Percentiles rank a stretch among this genome's conserved stretches.
These are phyloP conservation scores for Corythornis vintsioides DNA, from an alignment of 2,113 vertebrate genomes.

Conservation along the genomic window DNA sequence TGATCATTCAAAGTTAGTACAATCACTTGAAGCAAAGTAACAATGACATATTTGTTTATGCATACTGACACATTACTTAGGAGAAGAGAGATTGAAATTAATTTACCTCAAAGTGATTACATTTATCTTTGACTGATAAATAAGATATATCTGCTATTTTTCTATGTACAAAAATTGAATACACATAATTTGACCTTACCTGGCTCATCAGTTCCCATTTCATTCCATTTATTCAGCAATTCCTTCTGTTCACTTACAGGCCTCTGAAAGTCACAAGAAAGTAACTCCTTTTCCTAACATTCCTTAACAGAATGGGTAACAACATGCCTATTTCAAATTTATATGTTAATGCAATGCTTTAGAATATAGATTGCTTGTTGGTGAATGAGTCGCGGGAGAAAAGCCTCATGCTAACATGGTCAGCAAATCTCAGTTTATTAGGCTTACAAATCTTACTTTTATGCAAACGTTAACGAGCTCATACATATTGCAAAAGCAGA, in stretches of 20 bases:
- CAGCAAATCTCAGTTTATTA: too few relatives aligned
- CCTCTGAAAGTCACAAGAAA: constrained; percentile 78
- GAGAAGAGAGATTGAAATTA: neutral
- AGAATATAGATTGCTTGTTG: neutral
- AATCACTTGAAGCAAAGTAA: neutral
- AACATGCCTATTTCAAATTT: neutral
- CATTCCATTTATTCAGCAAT: constrained; percentile 95
- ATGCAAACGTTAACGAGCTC: too few relatives aligned
- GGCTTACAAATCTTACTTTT: too few relatives aligned
- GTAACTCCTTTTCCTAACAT: neutral
- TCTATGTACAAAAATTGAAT: neutral
- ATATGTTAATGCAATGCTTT: neutral
- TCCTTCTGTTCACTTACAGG: constrained; percentile 90
- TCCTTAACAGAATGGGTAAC: neutral
- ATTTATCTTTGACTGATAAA: neutral
- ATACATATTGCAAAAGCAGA: too few relatives aligned
- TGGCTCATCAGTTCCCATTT: constrained; percentile 98
- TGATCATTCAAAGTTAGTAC: neutral
- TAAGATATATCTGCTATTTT: neutral
- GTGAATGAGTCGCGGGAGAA: too few relatives aligned
- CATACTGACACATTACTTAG: neutral
- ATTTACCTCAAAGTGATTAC: neutral
- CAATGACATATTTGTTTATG: neutral
- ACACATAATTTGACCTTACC: constrained; percentile 72
- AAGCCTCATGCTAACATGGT: too few relatives aligned